Conservation (phyloP, 2,113 vertebrate genomes). For the Notarius lentiginosus region DNA sequence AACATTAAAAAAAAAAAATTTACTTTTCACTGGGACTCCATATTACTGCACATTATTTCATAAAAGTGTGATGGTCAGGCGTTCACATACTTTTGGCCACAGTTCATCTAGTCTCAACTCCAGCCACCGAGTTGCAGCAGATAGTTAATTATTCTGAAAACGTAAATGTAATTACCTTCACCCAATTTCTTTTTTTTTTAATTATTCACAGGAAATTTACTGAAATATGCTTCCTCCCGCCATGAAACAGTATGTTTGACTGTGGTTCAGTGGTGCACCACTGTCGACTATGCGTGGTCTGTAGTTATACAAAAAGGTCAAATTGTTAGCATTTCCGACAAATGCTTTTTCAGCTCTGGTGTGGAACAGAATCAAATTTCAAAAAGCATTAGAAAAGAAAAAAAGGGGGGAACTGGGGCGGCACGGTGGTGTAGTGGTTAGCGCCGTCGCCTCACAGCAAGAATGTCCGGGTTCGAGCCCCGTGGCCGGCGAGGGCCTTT, state of each 20-base stretch:
- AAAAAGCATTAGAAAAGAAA: background rate
- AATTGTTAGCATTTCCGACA: too few species aligned
- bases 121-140: background rate
- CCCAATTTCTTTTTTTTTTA: background rate
- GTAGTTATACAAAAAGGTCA: background rate
- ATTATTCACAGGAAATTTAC: background rate
- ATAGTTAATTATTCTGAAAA: background rate
- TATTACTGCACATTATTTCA: background rate
- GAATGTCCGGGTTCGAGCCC: too few species aligned
- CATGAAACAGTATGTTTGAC: background rate
- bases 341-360: too few species aligned
- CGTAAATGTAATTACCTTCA: background rate
- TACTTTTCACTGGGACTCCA: background rate
- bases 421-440: too few species aligned
- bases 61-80: background rate
- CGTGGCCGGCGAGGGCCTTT: too few species aligned
- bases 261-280: background rate
- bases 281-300: background rate
- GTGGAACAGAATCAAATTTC: slow-evolving; percentile 11
- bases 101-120: background rate
- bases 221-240: background rate
- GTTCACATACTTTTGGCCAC: background rate
- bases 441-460: too few species aligned
- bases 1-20: too few species aligned
- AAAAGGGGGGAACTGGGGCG: background rate